phyloP scores from a whole-genome alignment of 2,797 vertebrate species.

The Toxotes lorentzi region DNA sequence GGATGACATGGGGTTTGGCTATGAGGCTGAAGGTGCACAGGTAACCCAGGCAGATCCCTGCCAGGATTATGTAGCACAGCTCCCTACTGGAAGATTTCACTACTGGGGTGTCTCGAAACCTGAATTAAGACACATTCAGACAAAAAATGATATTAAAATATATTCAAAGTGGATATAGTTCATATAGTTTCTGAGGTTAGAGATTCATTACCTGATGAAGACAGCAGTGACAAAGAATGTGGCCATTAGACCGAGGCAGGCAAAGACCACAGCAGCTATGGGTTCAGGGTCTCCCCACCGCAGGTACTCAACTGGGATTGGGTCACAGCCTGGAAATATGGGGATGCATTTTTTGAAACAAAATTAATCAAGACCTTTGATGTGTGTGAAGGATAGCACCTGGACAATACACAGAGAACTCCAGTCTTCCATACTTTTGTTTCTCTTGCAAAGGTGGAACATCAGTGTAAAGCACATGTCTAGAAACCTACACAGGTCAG shows the following conservation, averaged over 20 bases:
- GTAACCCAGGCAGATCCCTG: constrained; percentile 96
- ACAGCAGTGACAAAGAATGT: constrained; percentile 95
- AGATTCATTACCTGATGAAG: constrained; percentile 90
- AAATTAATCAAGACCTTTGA: background rate
- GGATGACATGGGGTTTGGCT: constrained; percentile 93
- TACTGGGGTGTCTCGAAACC: constrained; percentile 93
- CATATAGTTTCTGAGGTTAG: background rate
- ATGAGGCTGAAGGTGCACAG: constrained; percentile 98
- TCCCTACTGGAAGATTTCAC: constrained; percentile 98
- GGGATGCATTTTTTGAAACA: background rate
- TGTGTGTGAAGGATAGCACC: background rate
- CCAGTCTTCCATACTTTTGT: background rate
- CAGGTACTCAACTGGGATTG: constrained; percentile 95
- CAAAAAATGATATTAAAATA: constrained; percentile 7
- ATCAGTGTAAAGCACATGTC: background rate
- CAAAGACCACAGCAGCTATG: constrained; percentile 96
- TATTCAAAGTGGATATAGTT: too few relatives aligned
- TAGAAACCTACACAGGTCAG: background rate
- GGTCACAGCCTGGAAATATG: constrained; percentile 89
- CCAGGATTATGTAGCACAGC: constrained; percentile 97
- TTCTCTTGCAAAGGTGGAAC: background rate
- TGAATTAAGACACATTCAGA: constrained; percentile 44
- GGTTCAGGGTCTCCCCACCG: constrained; percentile 98
- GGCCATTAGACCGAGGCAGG: constrained; percentile 94
- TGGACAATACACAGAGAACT: background rate